Conservation (phyloP, 2,113 vertebrate genomes). For the Petaurus breviceps region DNA sequence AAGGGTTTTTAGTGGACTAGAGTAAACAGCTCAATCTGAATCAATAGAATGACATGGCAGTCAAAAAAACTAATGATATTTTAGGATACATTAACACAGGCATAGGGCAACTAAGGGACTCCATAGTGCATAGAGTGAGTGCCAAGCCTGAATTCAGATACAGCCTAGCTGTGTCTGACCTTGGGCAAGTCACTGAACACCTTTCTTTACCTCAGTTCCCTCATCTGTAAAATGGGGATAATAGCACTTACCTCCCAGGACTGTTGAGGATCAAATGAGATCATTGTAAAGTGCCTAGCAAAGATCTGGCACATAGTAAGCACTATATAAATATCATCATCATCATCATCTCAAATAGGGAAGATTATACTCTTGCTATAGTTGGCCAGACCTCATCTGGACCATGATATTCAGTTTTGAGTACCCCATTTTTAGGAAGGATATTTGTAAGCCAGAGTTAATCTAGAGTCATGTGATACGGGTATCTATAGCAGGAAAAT, state of each 20-base stretch:
- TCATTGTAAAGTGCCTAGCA: background rate
- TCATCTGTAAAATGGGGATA: background rate
- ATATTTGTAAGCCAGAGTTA: background rate
- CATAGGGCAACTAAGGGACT: background rate
- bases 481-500: background rate
- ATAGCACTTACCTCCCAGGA: background rate
- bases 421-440: background rate
- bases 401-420: background rate
- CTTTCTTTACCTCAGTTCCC: background rate
- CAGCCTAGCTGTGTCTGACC: background rate
- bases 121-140: background rate
- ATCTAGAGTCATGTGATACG: background rate
- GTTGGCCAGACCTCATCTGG: background rate
- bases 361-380: background rate
- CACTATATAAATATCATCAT: background rate
- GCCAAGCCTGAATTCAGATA: background rate
- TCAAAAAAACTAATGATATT: background rate
- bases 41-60: background rate
- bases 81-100: background rate
- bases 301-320: background rate
- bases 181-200: background rate
- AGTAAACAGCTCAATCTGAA: background rate
- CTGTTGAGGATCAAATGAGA: background rate
- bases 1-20: background rate
- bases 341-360: background rate